phyloP scores from a whole-genome alignment of 2,888 invertebrate genomes.

The Stenodera caucasica region DNA sequence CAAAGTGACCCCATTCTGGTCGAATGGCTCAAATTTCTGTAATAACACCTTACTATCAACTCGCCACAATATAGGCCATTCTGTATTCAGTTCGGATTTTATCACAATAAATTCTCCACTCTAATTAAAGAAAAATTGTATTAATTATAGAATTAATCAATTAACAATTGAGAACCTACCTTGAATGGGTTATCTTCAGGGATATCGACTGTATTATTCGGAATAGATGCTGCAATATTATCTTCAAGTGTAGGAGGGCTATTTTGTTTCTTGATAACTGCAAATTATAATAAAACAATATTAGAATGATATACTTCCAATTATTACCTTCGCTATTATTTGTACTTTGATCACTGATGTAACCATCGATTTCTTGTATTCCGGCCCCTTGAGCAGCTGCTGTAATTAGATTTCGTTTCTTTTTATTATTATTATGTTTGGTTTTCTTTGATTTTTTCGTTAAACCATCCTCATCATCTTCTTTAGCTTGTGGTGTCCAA shows the following conservation, averaged over 20 bases:
- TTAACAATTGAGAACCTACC: slow-evolving; percentile 49
- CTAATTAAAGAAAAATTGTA: slow-evolving; percentile 59
- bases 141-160: slow-evolving; percentile 11
- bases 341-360: slow-evolving; percentile 50
- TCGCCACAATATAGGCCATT: slow-evolving; percentile 89
- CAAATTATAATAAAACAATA: neutral
- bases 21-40: slow-evolving; percentile 82
- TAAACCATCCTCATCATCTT: slow-evolving; percentile 51
- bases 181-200: slow-evolving; percentile 66
- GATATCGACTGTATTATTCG: slow-evolving; percentile 48
- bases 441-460: slow-evolving; percentile 24
- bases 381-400: slow-evolving; percentile 61
- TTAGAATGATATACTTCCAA: neutral
- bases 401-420: slow-evolving; percentile 46
- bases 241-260: slow-evolving; percentile 51
- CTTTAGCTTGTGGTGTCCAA: slow-evolving; percentile 70
- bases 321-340: slow-evolving; percentile 36
- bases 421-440: slow-evolving; percentile 25
- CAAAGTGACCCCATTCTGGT: slow-evolving; percentile 77
- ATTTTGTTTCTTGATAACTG: slow-evolving; percentile 38
- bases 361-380: slow-evolving; percentile 62
- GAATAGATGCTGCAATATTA: slow-evolving; percentile 59
- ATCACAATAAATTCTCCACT: slow-evolving; percentile 87
- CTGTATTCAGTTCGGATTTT: slow-evolving; percentile 76
- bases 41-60: slow-evolving; percentile 82